These are phyloP conservation scores for Chrysogorgia sp. DNA, from an alignment of 92 coral and sea anemone species.

Conservation along the genomic window DNA sequence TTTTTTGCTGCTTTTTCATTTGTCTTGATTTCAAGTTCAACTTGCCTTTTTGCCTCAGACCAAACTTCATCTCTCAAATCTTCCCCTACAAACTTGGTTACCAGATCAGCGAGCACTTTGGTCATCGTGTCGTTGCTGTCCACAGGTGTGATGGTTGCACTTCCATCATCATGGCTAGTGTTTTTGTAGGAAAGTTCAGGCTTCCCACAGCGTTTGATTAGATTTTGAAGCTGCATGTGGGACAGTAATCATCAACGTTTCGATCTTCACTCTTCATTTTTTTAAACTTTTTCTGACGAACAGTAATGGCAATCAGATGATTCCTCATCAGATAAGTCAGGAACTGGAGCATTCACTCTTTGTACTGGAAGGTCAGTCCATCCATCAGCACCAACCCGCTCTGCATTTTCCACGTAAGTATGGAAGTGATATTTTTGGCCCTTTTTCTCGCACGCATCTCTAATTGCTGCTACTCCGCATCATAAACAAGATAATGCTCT, in stretches of 20 bases:
- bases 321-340: constrained; percentile 1
- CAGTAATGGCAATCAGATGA: constrained; percentile 1
- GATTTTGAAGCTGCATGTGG: constrained; percentile 29
- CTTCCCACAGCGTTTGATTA: constrained; percentile 31
- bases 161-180: constrained; percentile 6
- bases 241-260: constrained; percentile 31
- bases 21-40: constrained; percentile 35
- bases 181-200: not conserved
- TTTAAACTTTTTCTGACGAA: not conserved
- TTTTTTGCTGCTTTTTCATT: constrained; percentile 21
- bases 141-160: constrained; percentile 15
- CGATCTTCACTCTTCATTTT: not conserved
- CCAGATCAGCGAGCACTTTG: not conserved
- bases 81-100: constrained; percentile 7
- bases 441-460: constrained; percentile 24
- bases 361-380: constrained; percentile 31
- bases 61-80: constrained; percentile 23
- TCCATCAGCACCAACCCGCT: constrained; percentile 26
- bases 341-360: constrained; percentile 34
- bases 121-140: constrained; percentile 16
- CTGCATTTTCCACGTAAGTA: not conserved
- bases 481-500: constrained; percentile 37
- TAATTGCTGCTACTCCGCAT: constrained; percentile 42
- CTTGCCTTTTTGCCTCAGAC: constrained; percentile 30
- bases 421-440: constrained; percentile 24